Conservation (phyloP, 2,797 vertebrate species). For the Microchirus variegatus region DNA sequence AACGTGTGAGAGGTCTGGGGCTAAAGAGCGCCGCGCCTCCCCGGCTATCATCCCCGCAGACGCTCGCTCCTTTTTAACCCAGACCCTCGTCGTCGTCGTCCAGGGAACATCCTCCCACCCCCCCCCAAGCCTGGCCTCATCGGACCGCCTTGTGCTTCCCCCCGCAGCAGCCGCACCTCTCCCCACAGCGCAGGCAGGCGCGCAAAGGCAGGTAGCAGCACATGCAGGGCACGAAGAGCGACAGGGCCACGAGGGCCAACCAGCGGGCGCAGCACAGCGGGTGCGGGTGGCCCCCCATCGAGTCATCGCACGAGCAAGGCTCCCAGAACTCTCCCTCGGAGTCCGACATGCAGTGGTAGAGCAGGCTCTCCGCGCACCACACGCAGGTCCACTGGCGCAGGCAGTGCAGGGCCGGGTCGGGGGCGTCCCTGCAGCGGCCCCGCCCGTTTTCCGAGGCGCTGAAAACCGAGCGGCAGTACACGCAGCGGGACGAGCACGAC, state of each 20-base stretch:
- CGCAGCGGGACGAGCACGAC: slow-evolving; percentile 85
- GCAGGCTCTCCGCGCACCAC: slow-evolving; percentile 94
- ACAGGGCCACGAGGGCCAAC: slow-evolving; percentile 89
- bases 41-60: slow-evolving; percentile 57
- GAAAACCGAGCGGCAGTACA: slow-evolving; percentile 94
- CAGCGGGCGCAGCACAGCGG: slow-evolving; percentile 91
- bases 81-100: slow-evolving; percentile 40
- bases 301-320: slow-evolving; percentile 92
- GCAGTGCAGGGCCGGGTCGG: slow-evolving; percentile 89
- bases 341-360: slow-evolving; percentile 97
- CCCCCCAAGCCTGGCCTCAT: slow-evolving; percentile 79
- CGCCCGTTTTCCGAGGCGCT: slow-evolving; percentile 88
- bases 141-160: slow-evolving; percentile 93
- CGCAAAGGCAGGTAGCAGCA: slow-evolving; percentile 93
- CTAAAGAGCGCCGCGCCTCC: slow-evolving; percentile 49
- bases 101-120: slow-evolving; percentile 38
- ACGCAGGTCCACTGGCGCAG: slow-evolving; percentile 92
- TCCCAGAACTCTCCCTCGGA: slow-evolving; percentile 96
- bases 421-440: slow-evolving; percentile 91
- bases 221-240: slow-evolving; percentile 93
- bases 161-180: slow-evolving; percentile 90
- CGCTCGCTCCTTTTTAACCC: slow-evolving; percentile 49
- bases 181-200: slow-evolving; percentile 90
- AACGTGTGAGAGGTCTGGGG: slow-evolving; percentile 51
- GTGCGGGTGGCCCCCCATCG: slow-evolving; percentile 81